Evolutionary conservation across 2,113 vertebrate genomes (phyloP).

Genomic region (Aspiorhynchus laticeps): DNA sequence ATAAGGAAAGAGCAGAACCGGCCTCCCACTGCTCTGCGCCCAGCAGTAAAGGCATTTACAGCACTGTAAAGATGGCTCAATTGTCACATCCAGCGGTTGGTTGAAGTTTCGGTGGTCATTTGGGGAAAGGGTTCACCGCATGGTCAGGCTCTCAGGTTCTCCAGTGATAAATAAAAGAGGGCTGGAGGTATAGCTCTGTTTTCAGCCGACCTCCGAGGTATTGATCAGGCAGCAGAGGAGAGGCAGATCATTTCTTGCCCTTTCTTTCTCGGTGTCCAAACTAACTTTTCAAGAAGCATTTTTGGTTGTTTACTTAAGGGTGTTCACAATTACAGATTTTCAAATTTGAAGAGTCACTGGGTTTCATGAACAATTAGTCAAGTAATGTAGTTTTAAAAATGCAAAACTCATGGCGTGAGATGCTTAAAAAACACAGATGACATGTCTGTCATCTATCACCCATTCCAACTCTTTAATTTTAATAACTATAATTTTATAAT

Average conservation of each 20-base stretch:
- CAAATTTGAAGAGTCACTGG: background rate
- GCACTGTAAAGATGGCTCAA: slow-evolving; percentile 75
- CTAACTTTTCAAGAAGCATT: background rate
- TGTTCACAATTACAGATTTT: background rate
- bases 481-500: too few species aligned
- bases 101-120: slow-evolving; percentile 63
- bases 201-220: slow-evolving; percentile 45
- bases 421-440: background rate
- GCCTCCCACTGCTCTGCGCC: slow-evolving; percentile 63
- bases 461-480: background rate
- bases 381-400: background rate
- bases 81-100: slow-evolving; percentile 68
- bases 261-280: background rate
- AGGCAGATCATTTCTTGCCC: background rate
- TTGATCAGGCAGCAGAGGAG: slow-evolving; percentile 35
- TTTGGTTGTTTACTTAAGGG: background rate
- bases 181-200: slow-evolving; percentile 42
- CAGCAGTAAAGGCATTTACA: slow-evolving; percentile 69
- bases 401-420: background rate
- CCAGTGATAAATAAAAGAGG: slow-evolving; percentile 48
- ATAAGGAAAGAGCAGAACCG: slow-evolving; percentile 11
- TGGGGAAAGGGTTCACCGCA: slow-evolving; percentile 66
- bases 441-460: background rate
- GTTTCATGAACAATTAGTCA: background rate
- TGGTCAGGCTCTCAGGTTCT: slow-evolving; percentile 68